These are phyloP conservation scores for Ryuthela nishihirai DNA, from an alignment of 2,888 invertebrate species.

Conservation along the genomic window DNA sequence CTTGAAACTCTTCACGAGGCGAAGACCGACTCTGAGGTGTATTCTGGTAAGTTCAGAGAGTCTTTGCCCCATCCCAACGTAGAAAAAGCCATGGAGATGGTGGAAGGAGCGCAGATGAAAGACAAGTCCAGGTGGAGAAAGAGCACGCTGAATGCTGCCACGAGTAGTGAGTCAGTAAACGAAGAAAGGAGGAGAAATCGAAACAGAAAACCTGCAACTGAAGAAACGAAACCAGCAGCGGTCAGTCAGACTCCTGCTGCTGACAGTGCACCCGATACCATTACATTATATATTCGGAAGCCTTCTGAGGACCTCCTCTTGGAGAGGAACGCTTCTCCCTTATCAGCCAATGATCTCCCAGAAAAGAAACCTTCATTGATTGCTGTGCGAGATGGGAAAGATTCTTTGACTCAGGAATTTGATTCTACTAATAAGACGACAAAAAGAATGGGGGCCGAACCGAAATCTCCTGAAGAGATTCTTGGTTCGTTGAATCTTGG, in stretches of 20 bases:
- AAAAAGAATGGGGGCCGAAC: no score
- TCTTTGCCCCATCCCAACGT: constrained; percentile 3
- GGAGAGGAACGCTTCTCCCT: no score
- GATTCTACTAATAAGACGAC: no score
- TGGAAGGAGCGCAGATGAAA: constrained; percentile 55
- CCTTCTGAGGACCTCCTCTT: no score
- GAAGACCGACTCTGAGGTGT: constrained; percentile 35
- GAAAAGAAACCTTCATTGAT: no score
- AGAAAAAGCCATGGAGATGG: constrained; percentile 30
- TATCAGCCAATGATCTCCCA: no score
- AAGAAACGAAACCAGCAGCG: no score
- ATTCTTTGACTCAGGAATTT: no score
- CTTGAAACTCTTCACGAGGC: constrained; percentile 17
- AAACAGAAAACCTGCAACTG: constrained; percentile 20
- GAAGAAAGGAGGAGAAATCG: constrained; percentile 58
- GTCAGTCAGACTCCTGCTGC: no score
- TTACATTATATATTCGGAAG: constrained; percentile 21
- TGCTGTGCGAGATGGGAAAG: no score
- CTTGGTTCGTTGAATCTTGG: no score
- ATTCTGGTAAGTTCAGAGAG: constrained; percentile 26
- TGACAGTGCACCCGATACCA: constrained; percentile 26
- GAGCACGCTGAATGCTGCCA: constrained; percentile 58
- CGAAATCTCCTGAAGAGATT: no score
- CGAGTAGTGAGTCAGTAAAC: constrained; percentile 64
- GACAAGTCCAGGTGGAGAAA: constrained; percentile 75